Base-by-base conservation (phyloP, 2,113 vertebrate species). In the Phylloscopus whistleri region DNA sequence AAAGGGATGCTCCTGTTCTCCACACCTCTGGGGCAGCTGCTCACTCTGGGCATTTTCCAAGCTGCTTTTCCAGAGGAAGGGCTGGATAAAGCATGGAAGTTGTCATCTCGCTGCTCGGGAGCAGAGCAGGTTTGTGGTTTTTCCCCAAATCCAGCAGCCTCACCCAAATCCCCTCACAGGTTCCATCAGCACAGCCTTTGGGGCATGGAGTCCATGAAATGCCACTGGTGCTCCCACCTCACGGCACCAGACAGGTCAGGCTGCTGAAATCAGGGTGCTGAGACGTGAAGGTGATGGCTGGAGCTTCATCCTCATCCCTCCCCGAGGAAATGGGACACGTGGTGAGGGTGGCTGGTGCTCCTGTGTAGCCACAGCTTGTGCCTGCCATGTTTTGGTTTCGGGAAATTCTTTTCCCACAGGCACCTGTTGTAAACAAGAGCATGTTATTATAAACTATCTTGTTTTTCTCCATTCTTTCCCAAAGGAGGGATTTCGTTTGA, bases 241-340 rank as follows among this genome's bases (percentile, higher is more conserved):
- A 0, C 0, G 7, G 68, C 8, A 2, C 23, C 56, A 58, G 86
- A 7, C 62, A 30, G 58, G 39, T 30, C 84, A 85, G 51, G 3
- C 64, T 78, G 66, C 89, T 84, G 72, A 58, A 91, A 81, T 0
- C 28, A 13, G 60, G 90, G 60, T 0, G 7, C 28, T 74, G 77
- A 66, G 78, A 74, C 3, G 8, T 0, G 16, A 26, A 16, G 41
- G 56, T 9, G 70, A 41, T 31, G 76, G 62, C 43, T 2, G 11
- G 31, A 85, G 74, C 49, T 35, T 53, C 24, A 2, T 81, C 84
- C 51, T 53, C 48, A 2, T 53, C 49, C 48, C 26, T 67, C 39
- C 39, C 35, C 0, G 0, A 16, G 64, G 69, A 41, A 23, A n/a
- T 0, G 0, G 69, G 68, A 49, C 55, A 21, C 0, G 1, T 5